phyloP scores from a whole-genome alignment of 1,140 invertebrate species.

The Paracyclopina nana region DNA sequence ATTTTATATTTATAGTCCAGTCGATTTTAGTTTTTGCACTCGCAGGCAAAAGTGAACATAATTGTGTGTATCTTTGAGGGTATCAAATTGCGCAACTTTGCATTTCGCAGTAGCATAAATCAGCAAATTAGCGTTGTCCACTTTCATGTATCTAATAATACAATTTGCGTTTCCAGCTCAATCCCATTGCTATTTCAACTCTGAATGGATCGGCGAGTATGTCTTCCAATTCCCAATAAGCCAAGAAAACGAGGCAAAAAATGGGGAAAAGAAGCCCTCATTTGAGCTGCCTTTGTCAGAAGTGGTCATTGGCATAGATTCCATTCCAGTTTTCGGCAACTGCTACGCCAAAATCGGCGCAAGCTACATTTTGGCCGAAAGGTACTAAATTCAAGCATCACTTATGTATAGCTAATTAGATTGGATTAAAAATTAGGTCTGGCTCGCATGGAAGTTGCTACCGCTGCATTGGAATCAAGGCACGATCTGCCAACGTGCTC shows the following conservation, averaged over 20 bases:
- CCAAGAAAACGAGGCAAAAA: background rate
- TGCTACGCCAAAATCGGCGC: constrained; percentile 5
- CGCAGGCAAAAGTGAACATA: too few species aligned
- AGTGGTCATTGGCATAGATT: constrained; percentile 4
- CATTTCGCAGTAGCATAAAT: too few species aligned
- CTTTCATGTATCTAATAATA: background rate
- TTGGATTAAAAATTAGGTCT: background rate
- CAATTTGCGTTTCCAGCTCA: background rate
- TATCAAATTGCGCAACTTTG: too few species aligned
- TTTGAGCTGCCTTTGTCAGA: background rate
- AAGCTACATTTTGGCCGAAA: background rate
- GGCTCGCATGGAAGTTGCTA: background rate
- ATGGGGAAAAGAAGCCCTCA: background rate
- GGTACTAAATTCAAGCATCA: background rate
- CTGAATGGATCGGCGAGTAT: background rate
- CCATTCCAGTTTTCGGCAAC: background rate
- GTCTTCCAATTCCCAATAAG: background rate
- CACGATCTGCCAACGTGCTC: constrained; percentile 2
- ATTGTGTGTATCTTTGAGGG: too few species aligned
- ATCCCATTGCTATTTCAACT: background rate
- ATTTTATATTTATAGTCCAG: too few species aligned
- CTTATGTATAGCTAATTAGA: background rate
- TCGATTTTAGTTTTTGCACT: too few species aligned
- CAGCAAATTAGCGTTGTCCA: background rate
- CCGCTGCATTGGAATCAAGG: background rate